Evolutionary conservation across 2,113 vertebrate genomes (phyloP).

Genomic region (Gobio gobio): DNA sequence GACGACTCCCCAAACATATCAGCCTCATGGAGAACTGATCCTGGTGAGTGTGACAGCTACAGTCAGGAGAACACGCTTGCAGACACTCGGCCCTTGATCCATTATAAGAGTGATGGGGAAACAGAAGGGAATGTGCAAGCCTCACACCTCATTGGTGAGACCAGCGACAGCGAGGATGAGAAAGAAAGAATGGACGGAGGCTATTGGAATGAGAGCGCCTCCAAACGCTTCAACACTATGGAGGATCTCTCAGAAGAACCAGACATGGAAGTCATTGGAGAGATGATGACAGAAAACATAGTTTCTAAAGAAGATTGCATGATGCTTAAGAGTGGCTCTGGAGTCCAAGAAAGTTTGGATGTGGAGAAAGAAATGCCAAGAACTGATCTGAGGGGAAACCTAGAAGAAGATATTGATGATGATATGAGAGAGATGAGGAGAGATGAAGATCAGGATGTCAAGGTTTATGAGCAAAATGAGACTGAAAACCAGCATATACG

Average conservation of each 20-base stretch:
- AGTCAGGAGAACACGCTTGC: conserved; percentile 78
- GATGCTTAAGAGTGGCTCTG: conserved; percentile 23
- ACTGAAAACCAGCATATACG: conserved; percentile 35
- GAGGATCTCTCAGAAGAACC: conserved; percentile 76
- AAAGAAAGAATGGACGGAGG: conserved; percentile 59
- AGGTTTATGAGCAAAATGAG: conserved; percentile 67
- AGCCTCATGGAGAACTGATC: conserved; percentile 73
- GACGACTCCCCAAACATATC: conserved; percentile 74
- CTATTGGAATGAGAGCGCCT: conserved; percentile 62
- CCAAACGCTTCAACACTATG: conserved; percentile 75
- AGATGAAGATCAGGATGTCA: conserved; percentile 46
- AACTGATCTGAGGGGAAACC: conserved; percentile 37
- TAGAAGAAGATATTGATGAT: conserved; percentile 48
- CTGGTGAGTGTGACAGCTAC: conserved; percentile 73
- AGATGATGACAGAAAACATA: conserved; percentile 57
- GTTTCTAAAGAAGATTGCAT: conserved; percentile 31
- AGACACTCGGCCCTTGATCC: conserved; percentile 76
- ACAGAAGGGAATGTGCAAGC: conserved; percentile 70
- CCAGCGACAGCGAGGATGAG: conserved; percentile 72
- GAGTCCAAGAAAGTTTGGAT: conserved; percentile 21
- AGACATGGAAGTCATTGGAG: conserved; percentile 62
- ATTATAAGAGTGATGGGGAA: conserved; percentile 75
- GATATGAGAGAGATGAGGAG: conserved; percentile 60
- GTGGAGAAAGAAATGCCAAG: conserved; percentile 30
- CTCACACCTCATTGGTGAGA: conserved; percentile 67